Conservation (phyloP, 2,888 invertebrate genomes). For the Aethes cnicana region DNA sequence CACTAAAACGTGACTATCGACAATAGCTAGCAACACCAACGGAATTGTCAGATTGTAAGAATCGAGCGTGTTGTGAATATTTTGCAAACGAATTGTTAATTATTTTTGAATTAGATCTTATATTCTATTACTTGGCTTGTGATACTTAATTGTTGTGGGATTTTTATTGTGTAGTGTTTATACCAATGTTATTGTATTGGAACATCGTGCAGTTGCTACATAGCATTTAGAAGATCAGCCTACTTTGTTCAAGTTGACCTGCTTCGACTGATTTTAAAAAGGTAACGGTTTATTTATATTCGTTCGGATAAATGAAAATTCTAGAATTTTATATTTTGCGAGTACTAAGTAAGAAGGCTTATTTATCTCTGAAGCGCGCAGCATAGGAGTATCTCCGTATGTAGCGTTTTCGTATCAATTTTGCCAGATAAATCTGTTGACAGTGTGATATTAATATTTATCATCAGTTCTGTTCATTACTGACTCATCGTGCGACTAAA, state of each 20-base stretch:
- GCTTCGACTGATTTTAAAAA: constrained; percentile 70
- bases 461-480: constrained; percentile 17
- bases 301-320: constrained; percentile 8
- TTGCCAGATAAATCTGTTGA: constrained; percentile 20
- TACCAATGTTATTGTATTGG: constrained; percentile 51
- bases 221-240: constrained; percentile 56
- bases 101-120: constrained; percentile 57
- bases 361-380: constrained; percentile 19
- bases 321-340: constrained; percentile 5
- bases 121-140: constrained; percentile 48
- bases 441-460: constrained; percentile 5
- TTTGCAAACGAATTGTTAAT: constrained; percentile 60
- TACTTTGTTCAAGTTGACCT: constrained; percentile 74
- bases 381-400: neutral
- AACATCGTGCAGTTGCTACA: constrained; percentile 55
- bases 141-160: constrained; percentile 46
- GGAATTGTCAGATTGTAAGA: constrained; percentile 42
- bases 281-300: constrained; percentile 68
- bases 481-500: constrained; percentile 7
- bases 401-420: constrained; percentile 7
- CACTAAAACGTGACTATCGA: neutral
- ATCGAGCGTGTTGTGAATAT: constrained; percentile 64
- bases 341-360: neutral
- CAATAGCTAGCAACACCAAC: neutral
- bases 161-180: constrained; percentile 57